phyloP scores from a whole-genome alignment of 1,140 invertebrate genomes.

The Drosophila lowei region DNA sequence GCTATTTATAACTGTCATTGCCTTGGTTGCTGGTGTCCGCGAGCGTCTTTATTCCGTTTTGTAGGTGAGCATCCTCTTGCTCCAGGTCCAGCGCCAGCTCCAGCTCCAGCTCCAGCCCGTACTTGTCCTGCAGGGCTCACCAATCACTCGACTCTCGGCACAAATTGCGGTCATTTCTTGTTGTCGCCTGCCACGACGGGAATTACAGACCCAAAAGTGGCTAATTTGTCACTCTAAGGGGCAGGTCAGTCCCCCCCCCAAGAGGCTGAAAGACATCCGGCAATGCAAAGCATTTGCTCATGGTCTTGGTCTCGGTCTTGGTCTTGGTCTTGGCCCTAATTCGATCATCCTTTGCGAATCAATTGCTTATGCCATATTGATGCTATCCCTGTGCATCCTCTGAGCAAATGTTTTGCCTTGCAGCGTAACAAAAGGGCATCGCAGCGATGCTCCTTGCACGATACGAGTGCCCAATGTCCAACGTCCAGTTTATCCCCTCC shows the following conservation, averaged over 20 bases:
- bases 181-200: constrained; percentile 66
- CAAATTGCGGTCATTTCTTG: constrained; percentile 82
- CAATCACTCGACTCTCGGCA: constrained; percentile 70
- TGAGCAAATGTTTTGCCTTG: constrained; percentile 64
- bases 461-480: constrained; percentile 37
- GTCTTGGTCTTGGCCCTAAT: constrained; percentile 40
- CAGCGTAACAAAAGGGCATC: constrained; percentile 50
- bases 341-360: constrained; percentile 72
- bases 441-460: neutral
- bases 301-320: neutral
- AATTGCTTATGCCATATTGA: constrained; percentile 72
- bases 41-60: constrained; percentile 62
- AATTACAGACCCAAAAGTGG: constrained; percentile 67
- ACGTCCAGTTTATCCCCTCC: constrained; percentile 55
- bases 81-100: neutral
- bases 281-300: constrained; percentile 30
- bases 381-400: constrained; percentile 59
- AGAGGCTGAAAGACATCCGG: constrained; percentile 38
- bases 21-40: constrained; percentile 29
- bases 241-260: constrained; percentile 5
- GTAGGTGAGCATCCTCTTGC: constrained; percentile 38
- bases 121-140: constrained; percentile 40
- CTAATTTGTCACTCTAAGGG: constrained; percentile 71
- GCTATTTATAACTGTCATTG: constrained; percentile 78
- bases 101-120: constrained; percentile 8